These are phyloP conservation scores for Microplitis deprimator DNA, from an alignment of 2,888 invertebrate species.

Conservation along the genomic window DNA sequence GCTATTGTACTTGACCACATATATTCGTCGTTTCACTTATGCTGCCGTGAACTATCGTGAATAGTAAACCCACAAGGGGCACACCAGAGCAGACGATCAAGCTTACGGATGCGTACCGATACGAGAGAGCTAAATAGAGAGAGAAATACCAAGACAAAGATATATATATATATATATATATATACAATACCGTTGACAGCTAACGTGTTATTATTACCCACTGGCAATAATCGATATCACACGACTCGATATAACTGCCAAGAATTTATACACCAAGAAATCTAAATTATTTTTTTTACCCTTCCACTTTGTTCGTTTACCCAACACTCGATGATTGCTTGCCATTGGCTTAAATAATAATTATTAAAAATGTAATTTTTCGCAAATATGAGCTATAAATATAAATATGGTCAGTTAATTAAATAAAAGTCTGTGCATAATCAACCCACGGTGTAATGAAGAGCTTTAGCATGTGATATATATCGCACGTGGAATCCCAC, in stretches of 20 bases:
- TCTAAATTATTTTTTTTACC: neutral
- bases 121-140: constrained; percentile 12
- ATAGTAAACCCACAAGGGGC: constrained; percentile 16
- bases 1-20: constrained; percentile 27
- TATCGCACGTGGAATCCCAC: constrained; percentile 27
- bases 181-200: constrained; percentile 21
- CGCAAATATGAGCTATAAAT: neutral
- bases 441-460: neutral
- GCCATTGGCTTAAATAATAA: neutral
- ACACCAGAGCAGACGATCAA: constrained; percentile 23
- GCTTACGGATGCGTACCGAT: constrained; percentile 26
- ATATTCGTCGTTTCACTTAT: constrained; percentile 28
- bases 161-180: neutral
- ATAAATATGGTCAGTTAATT: constrained; percentile 9
- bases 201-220: constrained; percentile 40
- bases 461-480: constrained; percentile 23
- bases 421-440: neutral
- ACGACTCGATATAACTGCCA: neutral
- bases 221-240: constrained; percentile 35
- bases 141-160: constrained; percentile 17
- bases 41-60: neutral
- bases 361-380: neutral
- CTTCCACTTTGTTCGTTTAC: neutral
- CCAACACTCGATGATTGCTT: neutral
- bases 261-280: neutral